Base-by-base conservation (phyloP, 1,140 invertebrate genomes). In the Galendromus occidentalis region DNA sequence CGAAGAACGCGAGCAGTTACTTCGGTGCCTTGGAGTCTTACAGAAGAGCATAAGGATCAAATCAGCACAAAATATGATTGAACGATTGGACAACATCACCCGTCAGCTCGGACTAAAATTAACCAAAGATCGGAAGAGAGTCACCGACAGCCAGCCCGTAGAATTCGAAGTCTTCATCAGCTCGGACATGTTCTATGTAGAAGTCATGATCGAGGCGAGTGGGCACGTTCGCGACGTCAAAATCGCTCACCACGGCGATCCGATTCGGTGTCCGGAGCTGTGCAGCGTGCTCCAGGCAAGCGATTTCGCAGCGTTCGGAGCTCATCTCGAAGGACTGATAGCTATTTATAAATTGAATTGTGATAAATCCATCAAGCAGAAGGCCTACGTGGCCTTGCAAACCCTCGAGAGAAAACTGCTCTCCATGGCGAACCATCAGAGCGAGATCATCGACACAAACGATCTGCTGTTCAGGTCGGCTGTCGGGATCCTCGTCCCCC, bases 151-250 rank as follows among this genome's bases (percentile, higher is more conserved):
- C 14, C 25, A 59, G 20, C 51, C 51, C 14, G 80, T 81, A 69
- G 85, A 82, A 44, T 83, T 84, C 42, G 86, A 87, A 73, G 80
- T 88, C 67, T 92, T 92, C 71, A 92, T 95, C 75, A 91, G 87
- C 28, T 92, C 88, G 0, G 91, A 94, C 74, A 95, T 95, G 90
- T 96, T 95, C 76, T 93, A 91, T 74, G 81, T 96, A 68, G 90
- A 95, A 79, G 86, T 96, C 67, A 73, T 88, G 42, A 77, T 95
- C 30, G 87, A 92, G 72, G 77, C 82, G 0, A 83, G 80, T 66
- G 91, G 89, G 45, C 80, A 81, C 47, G 85, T 95, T 0, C 85
- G 86, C 74, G 91, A 95, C 81, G 90, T 94, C 0, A 93, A 92
- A 78, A 86, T 93, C 70, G 86, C 88, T 76, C 88, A 92, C 75